These are phyloP conservation scores for Picus viridis DNA, from an alignment of 2,797 vertebrate genomes.

Conservation along the genomic window DNA sequence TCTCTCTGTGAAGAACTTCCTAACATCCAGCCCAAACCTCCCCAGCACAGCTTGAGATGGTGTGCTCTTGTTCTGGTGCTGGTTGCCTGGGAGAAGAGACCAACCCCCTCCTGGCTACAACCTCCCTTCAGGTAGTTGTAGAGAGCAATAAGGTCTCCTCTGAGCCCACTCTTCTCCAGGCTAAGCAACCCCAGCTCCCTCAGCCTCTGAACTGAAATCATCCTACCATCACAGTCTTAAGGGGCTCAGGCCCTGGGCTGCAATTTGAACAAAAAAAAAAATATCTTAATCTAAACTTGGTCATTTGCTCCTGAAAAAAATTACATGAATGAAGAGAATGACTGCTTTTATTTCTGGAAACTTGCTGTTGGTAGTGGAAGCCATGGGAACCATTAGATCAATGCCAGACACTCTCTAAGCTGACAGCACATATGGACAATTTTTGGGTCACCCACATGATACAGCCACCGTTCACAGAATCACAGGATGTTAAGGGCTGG, in stretches of 20 bases:
- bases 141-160: no score
- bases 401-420: neutral
- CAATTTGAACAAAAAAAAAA: neutral
- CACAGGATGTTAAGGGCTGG: no score
- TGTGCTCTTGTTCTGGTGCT: no score
- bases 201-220: neutral
- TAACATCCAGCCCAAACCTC: no score
- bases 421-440: neutral
- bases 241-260: accelerated
- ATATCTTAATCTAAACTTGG: neutral
- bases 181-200: no score
- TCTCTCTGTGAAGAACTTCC: no score
- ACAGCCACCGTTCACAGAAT: neutral
- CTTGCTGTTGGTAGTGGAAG: neutral
- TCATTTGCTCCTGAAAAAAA: neutral
- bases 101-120: no score
- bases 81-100: no score
- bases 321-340: neutral
- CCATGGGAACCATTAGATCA: neutral
- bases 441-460: neutral
- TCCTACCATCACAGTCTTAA: neutral
- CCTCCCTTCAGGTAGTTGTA: no score
- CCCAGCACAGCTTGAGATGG: no score
- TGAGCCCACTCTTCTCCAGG: no score
- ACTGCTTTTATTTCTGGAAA: neutral